A percentile compares a stretch with the other conserved stretches of the same genome.
These are phyloP conservation scores for Dinoponera quadriceps DNA, from an alignment of 1,140 invertebrate genomes.

Conservation along the genomic window DNA sequence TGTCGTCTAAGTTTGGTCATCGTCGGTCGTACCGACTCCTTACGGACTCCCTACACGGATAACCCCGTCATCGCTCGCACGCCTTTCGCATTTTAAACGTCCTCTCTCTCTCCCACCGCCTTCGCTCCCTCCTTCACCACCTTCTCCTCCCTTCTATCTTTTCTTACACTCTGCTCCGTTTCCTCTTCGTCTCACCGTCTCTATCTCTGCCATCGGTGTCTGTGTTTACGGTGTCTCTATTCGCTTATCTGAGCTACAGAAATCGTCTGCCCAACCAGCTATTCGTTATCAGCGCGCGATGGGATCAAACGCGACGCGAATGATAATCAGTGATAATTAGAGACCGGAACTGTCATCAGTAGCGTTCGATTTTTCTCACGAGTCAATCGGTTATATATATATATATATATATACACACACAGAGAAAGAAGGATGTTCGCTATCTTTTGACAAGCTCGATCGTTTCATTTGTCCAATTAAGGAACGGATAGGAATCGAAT, in stretches of 20 bases:
- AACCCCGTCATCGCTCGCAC: conserved; percentile 85
- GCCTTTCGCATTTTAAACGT: conserved; percentile 84
- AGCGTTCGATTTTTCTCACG: neutral
- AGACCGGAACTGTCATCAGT: neutral
- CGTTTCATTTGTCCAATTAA: no score
- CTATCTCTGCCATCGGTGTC: neutral
- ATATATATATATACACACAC: no score
- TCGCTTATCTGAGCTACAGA: conserved; percentile 2
- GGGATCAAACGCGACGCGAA: conserved; percentile 34
- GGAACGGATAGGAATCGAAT: no score
- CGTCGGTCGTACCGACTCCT: conserved; percentile 81
- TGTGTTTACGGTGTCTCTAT: conserved; percentile 63
- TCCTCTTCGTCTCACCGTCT: conserved; percentile 3
- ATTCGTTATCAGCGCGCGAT: conserved; percentile 44
- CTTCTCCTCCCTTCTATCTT: conserved; percentile 29
- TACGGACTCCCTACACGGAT: conserved; percentile 84
- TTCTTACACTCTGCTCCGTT: conserved; percentile 43
- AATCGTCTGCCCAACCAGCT: conserved; percentile 11
- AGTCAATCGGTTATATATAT: no score
- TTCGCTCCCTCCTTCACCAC: conserved; percentile 19
- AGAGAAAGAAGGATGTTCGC: no score
- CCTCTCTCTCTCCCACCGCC: conserved; percentile 47
- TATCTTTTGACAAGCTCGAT: no score
- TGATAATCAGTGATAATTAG: conserved; percentile 43
- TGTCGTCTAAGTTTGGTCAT: conserved; percentile 85